Base-by-base conservation (phyloP, 2,113 vertebrate genomes). In the Neodon shergylaensis region DNA sequence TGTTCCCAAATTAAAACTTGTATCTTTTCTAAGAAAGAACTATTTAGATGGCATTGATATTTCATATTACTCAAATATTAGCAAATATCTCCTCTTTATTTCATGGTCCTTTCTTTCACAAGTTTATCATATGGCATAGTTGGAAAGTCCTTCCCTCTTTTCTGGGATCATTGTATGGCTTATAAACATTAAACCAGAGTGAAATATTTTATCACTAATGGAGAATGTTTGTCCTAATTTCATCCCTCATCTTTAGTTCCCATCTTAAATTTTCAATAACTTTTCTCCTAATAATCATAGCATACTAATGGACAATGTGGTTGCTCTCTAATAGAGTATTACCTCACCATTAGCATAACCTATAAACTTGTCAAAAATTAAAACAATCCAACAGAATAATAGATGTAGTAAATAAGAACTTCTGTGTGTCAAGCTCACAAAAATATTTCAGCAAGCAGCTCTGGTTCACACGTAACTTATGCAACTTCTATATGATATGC, bases 361-460 rank as follows among this genome's bases (percentile, higher is more conserved):
- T 81, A 24, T 12, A 28, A 28, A 88, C 61, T 13, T 76, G 13
- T 42, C 61, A 87, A 52, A 74, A 72, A 91, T 66, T 9, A 24
- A 72, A 77, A 78, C 82, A 49, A 26, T 95, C 83, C 79, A n/a
- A n/a, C 17, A 52, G 17, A 10, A 79, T 7, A 26, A 6, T 10
- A 81, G 36, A 93, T 49, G 44, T 87, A 42, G 14, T 77, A 77
- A 87, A 66, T 73, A n/a, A 94, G 47, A 83, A 92, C 65, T 26
- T 89, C 9, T 24, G 22, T 7, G 17, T 61, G 3, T 76, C 14
- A 16, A 95, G 26, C 39, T 42, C 61, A 83, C 12, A 9, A 73
- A 17, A 54, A 13, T 21, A 61, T 54, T 83, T 83, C 54, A 77
- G 74, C 13, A 95, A 90, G 66, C 21, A 4, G 31, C 70, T 26